Conservation (phyloP, 2,113 vertebrate species). For the Paramisgurnus dabryanus region DNA sequence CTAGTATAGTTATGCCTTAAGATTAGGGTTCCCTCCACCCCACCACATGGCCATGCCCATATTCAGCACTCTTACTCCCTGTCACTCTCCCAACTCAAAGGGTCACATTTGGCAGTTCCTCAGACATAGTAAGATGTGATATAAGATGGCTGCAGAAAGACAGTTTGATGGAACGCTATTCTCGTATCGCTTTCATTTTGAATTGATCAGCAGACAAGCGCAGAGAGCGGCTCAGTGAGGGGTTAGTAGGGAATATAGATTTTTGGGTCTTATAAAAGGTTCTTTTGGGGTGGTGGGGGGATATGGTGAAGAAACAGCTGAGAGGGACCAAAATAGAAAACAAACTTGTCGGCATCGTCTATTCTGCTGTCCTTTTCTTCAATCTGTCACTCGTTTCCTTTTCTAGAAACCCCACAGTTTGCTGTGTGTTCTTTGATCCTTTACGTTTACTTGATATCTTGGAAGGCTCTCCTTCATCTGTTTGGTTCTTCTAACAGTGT, state of each 20-base stretch:
- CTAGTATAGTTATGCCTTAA: slow-evolving; percentile 44
- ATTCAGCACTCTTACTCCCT: slow-evolving; percentile 29
- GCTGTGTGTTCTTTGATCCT: slow-evolving; percentile 6
- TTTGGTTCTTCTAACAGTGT: not conserved
- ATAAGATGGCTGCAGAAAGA: not conserved
- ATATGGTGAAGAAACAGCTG: slow-evolving; percentile 65
- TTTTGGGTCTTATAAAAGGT: slow-evolving; percentile 3
- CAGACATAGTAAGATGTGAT: not conserved
- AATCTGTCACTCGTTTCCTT: slow-evolving; percentile 21
- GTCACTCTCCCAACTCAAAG: not conserved
- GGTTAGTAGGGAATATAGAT: not conserved
- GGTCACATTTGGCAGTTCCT: not conserved
- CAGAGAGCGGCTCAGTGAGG: not conserved
- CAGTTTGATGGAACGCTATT: not conserved
- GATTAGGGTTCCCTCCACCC: slow-evolving; percentile 22
- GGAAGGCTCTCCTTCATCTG: not conserved
- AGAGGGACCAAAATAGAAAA: slow-evolving; percentile 69
- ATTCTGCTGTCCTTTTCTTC: slow-evolving; percentile 23
- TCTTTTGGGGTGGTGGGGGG: slow-evolving; percentile 49
- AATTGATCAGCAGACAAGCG: not conserved
- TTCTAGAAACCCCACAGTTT: slow-evolving; percentile 5
- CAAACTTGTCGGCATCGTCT: slow-evolving; percentile 54
- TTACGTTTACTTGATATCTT: slow-evolving; percentile 10
- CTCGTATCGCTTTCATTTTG: not conserved
- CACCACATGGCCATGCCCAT: slow-evolving; percentile 39